Evolutionary conservation across 1,140 invertebrate species (phyloP).

Genomic region (Zelostemma sp.): DNA sequence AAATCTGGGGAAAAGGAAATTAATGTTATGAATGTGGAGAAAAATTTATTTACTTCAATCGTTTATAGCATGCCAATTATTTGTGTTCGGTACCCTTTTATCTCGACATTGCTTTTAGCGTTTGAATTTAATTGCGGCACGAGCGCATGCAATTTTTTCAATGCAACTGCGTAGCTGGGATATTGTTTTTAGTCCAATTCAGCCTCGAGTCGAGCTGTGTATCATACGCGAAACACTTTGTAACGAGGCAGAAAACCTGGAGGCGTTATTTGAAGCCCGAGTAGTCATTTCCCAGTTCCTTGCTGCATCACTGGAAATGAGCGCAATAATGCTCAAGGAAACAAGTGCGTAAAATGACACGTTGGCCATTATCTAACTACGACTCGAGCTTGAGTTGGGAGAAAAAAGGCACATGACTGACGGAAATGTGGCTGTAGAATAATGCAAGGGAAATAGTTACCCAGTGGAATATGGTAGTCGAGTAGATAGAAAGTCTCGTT

Average conservation of each 20-base stretch:
- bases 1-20: too few relatives aligned
- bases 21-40: neutral
- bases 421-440: slow-evolving; percentile 30
- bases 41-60: neutral
- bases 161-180: neutral
- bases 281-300: slow-evolving; percentile 33
- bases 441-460: slow-evolving; percentile 30
- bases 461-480: slow-evolving; percentile 30
- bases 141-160: slow-evolving; percentile 8
- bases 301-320: slow-evolving; percentile 15
- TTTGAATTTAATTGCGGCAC: neutral
- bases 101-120: neutral
- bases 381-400: slow-evolving; percentile 29
- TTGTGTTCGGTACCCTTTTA: neutral
- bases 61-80: neutral
- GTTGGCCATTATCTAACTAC: slow-evolving; percentile 28
- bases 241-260: slow-evolving; percentile 21
- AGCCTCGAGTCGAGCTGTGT: slow-evolving; percentile 20
- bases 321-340: slow-evolving; percentile 23
- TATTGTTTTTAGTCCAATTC: slow-evolving; percentile 15
- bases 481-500: slow-evolving; percentile 22
- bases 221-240: slow-evolving; percentile 18
- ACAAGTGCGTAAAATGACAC: slow-evolving; percentile 37
- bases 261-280: slow-evolving; percentile 23
- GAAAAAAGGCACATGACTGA: slow-evolving; percentile 30